Base-by-base conservation (phyloP, 2,113 vertebrate species). In the Otis tarda region DNA sequence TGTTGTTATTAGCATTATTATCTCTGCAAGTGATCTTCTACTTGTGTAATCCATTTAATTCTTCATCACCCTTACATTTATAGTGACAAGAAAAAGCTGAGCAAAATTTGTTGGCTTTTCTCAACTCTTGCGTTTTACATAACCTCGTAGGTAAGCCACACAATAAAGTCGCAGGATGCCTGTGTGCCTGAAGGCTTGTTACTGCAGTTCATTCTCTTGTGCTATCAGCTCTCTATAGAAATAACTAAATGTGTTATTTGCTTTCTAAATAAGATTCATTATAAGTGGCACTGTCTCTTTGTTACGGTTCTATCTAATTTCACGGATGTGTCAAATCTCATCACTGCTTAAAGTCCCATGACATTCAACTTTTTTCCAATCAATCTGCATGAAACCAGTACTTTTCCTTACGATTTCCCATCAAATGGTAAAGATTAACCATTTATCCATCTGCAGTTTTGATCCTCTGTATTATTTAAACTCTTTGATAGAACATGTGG, bases 241-340 rank as follows among this genome's bases (percentile, higher is more conserved):
- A 82, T 30, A 86, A 75, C 60, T 78, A 91, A 86, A 91, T 76
- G 52, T 83, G 60, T 78, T 89, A 74, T 77, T 90, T 94, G 64
- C 52, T 87, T 92, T 87, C 70, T 84, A 93, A 94, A 83, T 89
- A 94, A 83, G 61, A 52, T 71, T 83, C 61, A 89, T 96, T 93
- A 39, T 85, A 89, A 75, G 61, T 57, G 31, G 61, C 31, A 59
- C 65, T 75, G 41, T 35, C 35, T 81, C 67, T 94, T 93, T 93
- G 47, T 89, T 91, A 77, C 6, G 61, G 61, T 79, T 86, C 84
- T 91, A 91, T 91, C 50, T 93, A 89, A 94, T 96, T 96, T 94
- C 80, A 93, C 2, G 12, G 90, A 53, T 57, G 52, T 86, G 76
- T 93, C 84, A 83, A 75, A 91, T 86, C 61, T 89, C 67, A 89